Evolutionary conservation across 2,797 vertebrate species (phyloP).

Genomic region (Melanotaenia trifasciata): DNA sequence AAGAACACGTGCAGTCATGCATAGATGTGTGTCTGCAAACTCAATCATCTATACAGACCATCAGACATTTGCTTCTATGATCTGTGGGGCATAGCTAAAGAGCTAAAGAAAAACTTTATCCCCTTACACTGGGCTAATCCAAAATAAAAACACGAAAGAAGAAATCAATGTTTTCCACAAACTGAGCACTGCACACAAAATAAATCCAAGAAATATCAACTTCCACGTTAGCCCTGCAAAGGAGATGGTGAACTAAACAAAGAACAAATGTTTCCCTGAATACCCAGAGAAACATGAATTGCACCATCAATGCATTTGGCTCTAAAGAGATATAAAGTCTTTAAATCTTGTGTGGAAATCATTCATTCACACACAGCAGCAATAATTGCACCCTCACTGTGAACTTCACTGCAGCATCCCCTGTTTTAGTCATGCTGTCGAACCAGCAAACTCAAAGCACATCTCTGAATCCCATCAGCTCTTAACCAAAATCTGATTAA

Average conservation of each 20-base stretch:
- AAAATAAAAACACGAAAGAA: slow-evolving; percentile 47
- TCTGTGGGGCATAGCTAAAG: not conserved
- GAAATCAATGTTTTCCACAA: slow-evolving; percentile 68
- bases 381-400: slow-evolving; percentile 23
- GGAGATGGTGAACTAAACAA: slow-evolving; percentile 49
- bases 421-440: slow-evolving; percentile 12
- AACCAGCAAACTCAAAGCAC: slow-evolving; percentile 16
- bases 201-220: slow-evolving; percentile 59
- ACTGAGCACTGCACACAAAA: slow-evolving; percentile 61
- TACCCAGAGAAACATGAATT: slow-evolving; percentile 26
- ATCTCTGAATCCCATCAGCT: not conserved
- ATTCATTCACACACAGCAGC: slow-evolving; percentile 28
- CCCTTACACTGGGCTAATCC: slow-evolving; percentile 27
- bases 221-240: slow-evolving; percentile 45
- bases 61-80: slow-evolving; percentile 5
- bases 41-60: slow-evolving; percentile 10
- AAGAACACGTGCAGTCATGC: slow-evolving; percentile 9
- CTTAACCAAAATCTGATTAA: not conserved
- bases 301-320: slow-evolving; percentile 33
- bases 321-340: slow-evolving; percentile 15
- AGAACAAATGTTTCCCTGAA: slow-evolving; percentile 45
- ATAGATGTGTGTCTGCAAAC: not conserved
- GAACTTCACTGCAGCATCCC: slow-evolving; percentile 19
- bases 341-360: slow-evolving; percentile 6
- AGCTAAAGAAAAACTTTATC: slow-evolving; percentile 37